These are phyloP conservation scores for Dynastes grantii DNA, from an alignment of 2,888 invertebrate genomes.

Conservation along the genomic window DNA sequence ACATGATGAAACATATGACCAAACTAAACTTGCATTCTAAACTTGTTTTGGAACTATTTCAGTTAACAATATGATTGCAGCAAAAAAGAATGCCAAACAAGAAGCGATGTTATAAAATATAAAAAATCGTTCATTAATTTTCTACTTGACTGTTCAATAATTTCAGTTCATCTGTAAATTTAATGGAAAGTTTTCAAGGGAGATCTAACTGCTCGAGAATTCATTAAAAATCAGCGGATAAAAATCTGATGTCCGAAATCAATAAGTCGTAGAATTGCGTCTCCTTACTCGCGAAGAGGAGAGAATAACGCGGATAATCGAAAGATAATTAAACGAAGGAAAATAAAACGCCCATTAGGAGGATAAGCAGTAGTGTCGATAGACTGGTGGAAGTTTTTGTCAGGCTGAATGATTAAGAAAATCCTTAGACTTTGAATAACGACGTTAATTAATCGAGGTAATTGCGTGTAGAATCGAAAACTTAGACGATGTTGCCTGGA, in stretches of 20 bases:
- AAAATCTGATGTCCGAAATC: neutral
- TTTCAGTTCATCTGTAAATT: neutral
- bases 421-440: constrained; percentile 10
- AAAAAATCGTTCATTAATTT: no score
- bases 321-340: constrained; percentile 12
- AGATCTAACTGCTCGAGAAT: neutral
- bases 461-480: constrained; percentile 28
- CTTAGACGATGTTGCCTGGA: constrained; percentile 1
- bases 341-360: neutral
- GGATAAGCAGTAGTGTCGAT: constrained; percentile 6
- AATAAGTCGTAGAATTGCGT: constrained; percentile 9
- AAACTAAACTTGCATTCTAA: no score
- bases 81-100: no score
- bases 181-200: neutral
- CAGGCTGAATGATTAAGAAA: constrained; percentile 8
- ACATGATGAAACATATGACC: no score
- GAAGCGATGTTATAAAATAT: no score
- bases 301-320: constrained; percentile 8
- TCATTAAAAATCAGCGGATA: neutral
- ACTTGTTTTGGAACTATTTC: no score
- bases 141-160: neutral
- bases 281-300: neutral
- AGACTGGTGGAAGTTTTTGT: constrained; percentile 4
- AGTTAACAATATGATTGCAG: no score
- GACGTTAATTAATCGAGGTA: constrained; percentile 25